Conservation (phyloP, 2,888 invertebrate species). For the Eupelmus urozonus region DNA sequence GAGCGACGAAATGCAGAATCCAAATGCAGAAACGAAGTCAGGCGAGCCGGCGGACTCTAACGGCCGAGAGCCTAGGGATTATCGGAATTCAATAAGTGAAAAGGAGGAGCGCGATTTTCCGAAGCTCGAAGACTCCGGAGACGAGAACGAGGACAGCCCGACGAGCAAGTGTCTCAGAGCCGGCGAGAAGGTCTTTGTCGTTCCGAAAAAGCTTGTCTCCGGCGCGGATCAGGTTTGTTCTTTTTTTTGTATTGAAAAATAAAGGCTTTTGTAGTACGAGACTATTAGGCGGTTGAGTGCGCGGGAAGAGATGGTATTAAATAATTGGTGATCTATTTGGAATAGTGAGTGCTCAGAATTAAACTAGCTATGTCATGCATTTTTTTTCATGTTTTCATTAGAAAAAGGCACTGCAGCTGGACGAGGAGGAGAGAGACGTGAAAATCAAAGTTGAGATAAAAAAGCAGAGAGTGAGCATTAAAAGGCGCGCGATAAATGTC, state of each 20-base stretch:
- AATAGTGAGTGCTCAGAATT: too few species aligned
- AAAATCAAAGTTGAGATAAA: background rate
- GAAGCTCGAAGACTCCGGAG: background rate
- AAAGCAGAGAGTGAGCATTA: background rate
- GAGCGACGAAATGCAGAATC: background rate
- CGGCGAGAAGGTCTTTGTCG: background rate
- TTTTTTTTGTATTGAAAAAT: too few species aligned
- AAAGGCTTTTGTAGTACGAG: too few species aligned
- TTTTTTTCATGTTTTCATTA: background rate
- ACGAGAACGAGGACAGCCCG: constrained; percentile 1
- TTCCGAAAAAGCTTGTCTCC: background rate
- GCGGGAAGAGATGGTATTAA: too few species aligned
- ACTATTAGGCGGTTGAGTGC: too few species aligned
- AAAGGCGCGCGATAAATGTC: constrained; percentile 48
- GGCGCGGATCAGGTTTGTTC: background rate
- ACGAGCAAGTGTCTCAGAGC: background rate
- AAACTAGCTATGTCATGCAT: background rate
- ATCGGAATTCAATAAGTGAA: background rate
- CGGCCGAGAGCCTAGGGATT: background rate
- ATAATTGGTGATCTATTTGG: too few species aligned
- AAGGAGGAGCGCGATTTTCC: background rate
- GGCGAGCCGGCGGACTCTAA: background rate
- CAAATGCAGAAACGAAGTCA: background rate
- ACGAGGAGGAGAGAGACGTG: background rate
- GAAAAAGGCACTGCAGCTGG: background rate